Conservation (phyloP, 2,797 vertebrate species). For the Sebastes iracundus region DNA sequence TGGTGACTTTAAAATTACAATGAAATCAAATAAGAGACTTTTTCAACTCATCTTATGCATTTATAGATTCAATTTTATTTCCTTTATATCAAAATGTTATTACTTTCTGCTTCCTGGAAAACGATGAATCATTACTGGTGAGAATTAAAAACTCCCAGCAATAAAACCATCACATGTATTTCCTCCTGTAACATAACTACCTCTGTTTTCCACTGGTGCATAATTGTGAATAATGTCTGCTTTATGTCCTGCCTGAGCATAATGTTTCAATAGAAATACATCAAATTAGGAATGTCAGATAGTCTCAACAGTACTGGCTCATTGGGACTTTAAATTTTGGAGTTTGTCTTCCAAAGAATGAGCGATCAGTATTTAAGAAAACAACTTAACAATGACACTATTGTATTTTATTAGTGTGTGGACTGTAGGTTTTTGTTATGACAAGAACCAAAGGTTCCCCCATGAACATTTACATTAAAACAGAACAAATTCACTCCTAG, state of each 20-base stretch:
- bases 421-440: background rate
- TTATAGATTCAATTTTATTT: background rate
- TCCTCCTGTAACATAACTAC: conserved; percentile 3
- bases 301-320: conserved; percentile 24
- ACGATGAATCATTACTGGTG: background rate
- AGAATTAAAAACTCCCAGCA: background rate
- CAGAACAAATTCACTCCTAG: conserved; percentile 34
- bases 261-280: conserved; percentile 25
- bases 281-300: conserved; percentile 31
- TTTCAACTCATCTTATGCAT: background rate
- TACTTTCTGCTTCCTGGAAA: background rate
- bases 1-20: background rate
- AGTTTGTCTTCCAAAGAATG: conserved; percentile 32
- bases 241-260: conserved; percentile 25
- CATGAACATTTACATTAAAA: conserved; percentile 17
- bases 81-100: background rate
- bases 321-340: conserved; percentile 22
- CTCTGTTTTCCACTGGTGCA: conserved; percentile 14
- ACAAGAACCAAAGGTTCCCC: conserved; percentile 9
- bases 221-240: conserved; percentile 18
- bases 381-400: conserved; percentile 26
- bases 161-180: conserved; percentile 3
- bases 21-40: background rate
- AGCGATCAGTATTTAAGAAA: conserved; percentile 4
- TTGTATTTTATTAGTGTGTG: conserved; percentile 27